phyloP scores from a whole-genome alignment of 1,140 invertebrate species.

The Euschistus heros region DNA sequence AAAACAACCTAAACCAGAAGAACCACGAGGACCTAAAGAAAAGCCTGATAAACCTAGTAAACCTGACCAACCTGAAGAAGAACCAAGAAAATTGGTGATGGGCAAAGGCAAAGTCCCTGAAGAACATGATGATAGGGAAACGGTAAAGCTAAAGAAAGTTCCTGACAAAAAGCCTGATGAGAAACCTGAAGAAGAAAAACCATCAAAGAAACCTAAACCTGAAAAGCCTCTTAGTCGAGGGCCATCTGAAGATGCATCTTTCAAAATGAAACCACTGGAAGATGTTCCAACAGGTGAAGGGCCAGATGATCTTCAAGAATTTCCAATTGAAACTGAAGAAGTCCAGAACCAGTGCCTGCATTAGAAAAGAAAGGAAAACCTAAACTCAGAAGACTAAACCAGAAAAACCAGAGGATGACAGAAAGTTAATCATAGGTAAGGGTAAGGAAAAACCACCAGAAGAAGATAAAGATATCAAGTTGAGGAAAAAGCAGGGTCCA shows the following conservation, averaged over 20 bases:
- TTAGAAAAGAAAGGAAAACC: constrained; percentile 32
- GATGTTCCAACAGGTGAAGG: constrained; percentile 29
- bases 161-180: constrained; percentile 20
- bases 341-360: constrained; percentile 29
- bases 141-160: constrained; percentile 25
- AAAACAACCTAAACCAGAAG: constrained; percentile 26
- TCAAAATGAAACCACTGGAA: constrained; percentile 30
- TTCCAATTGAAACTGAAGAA: constrained; percentile 27
- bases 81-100: constrained; percentile 26
- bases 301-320: constrained; percentile 26
- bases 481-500: constrained; percentile 37
- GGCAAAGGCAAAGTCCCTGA: constrained; percentile 31
- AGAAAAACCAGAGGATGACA: constrained; percentile 33
- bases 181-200: constrained; percentile 26
- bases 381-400: constrained; percentile 28
- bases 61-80: constrained; percentile 7
- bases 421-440: constrained; percentile 35
- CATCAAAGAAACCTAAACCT: constrained; percentile 26
- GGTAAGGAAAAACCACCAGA: constrained; percentile 34
- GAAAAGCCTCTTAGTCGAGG: constrained; percentile 25
- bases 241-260: constrained; percentile 28
- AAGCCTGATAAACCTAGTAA: constrained; percentile 27
- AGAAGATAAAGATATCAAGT: constrained; percentile 35
- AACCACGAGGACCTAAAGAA: constrained; percentile 14
- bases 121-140: constrained; percentile 29